Evolutionary conservation across 2,888 invertebrate species (phyloP), one percentile per base, ranked within the genome.

Genomic region (Cloeon dipterum): DNA sequence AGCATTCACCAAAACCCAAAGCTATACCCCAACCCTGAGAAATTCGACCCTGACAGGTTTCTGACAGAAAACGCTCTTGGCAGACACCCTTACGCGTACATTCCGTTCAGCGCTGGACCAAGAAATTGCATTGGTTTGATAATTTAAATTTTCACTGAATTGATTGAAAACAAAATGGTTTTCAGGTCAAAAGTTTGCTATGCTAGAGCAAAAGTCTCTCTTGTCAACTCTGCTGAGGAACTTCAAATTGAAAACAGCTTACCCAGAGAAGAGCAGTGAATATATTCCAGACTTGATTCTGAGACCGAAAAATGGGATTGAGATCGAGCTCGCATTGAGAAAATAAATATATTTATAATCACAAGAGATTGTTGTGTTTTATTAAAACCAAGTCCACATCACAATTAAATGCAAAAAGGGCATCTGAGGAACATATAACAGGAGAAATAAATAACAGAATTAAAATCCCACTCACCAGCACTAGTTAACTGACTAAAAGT

Each of bases 1-100:
- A 69, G 72, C 46, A 46, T 73, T 7, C 77, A 78, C 51, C 63
- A 69, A 5, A 63, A 72, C 48, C 63, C 67, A 1, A 58, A 65
- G 13, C 56, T 66, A 35, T 81, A 65, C 56, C 62, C 68, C 0
- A 59, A 77, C 43, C 74, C 79, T 1, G 54, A 63, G 33, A 61
- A 56, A 41, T 78, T 74, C n/a, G 34, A 38, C 13, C 38, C 38
- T 3, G 38, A 38, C 25, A 38, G 38, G n/a, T 38, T 38, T n/a
- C 33, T 38, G 13, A 38, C 38, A 5, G 38, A 38, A 13, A 16
- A 14, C 14, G n/a, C 8, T 11, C 29, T 29, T 29, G 10, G 10
- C 5, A 14, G 14, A 5, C 29, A 11, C n/a, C 29, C 14, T 29
- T 14, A 29, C 16, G 29, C n/a, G 5, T 29, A 29, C 16, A 29